Base-by-base conservation (phyloP, 2,113 vertebrate species). In the Numida meleagris region DNA sequence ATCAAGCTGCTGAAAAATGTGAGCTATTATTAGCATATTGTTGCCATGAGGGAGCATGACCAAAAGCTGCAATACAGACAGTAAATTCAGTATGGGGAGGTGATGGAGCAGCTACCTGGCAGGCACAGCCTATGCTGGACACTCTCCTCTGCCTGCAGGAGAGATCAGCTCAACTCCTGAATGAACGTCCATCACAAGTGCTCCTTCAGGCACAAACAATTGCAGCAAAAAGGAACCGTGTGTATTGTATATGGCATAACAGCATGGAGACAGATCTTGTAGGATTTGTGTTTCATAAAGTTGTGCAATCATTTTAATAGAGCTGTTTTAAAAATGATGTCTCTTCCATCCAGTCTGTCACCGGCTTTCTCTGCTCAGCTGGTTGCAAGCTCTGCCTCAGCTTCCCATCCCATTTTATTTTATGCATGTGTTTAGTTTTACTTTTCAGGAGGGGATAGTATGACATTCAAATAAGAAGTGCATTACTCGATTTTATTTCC, bases 191-290 rank as follows among this genome's bases (percentile, higher is more conserved):
- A 43, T 7, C 20, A 27, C 17, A n/a, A 15, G 2, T 36, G 29
- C 7, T 23, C 19, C 40, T 36, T 31, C 68, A 50, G 24, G 4
- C 19, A 10, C 7, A 24, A 31, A 27, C n/a, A 86, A 71, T 4
- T 19, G 17, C 4, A 29, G 46, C 4, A 65, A 33, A 68, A 85
- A 55, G 4, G 10, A 48, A 61, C 10, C 10, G 43, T 18, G 31
- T 0, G 0, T 3, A 27, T 7, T 55, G 6, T 15, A 7, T 2
- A 9, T 40, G n/a, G 16, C 25, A n/a, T 57, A 59, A 63, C 61
- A 58, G 4, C 42, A 33, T 9, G 5, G 42, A 36, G 18, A 36
- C 14, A 43, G 4, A 2, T 59, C 27, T 34, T 65, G 23, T 27
- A 12, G 13, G 45, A 24, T 36, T 81, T 0, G 1, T 21, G 17